A percentile compares a stretch with the other conserved stretches of the same genome.
Evolutionary conservation across 1,140 invertebrate species (phyloP).

Genomic region (Zaprionus africanus): DNA sequence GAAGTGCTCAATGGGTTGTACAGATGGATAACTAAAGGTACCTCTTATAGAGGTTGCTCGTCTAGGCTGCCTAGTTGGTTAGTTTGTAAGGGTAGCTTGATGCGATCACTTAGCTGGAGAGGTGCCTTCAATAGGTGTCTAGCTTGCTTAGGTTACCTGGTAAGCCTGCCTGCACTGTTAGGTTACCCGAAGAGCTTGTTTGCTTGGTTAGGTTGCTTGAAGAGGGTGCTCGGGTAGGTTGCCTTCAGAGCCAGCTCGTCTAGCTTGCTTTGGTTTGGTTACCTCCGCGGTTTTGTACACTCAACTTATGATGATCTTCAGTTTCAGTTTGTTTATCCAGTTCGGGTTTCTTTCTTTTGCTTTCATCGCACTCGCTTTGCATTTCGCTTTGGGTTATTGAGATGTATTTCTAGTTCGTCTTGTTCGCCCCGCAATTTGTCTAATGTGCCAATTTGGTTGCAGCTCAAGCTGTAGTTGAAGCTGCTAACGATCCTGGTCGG

Average conservation of each 20-base stretch:
- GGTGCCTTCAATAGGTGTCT: neutral
- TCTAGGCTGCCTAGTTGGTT: neutral
- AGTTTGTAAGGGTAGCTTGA: neutral
- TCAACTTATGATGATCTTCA: slow-evolving; percentile 49
- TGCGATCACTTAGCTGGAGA: too few relatives aligned
- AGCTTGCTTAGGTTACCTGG: neutral
- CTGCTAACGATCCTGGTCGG: slow-evolving; percentile 8
- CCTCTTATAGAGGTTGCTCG: neutral
- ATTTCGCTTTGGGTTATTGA: slow-evolving; percentile 52
- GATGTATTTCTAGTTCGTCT: slow-evolving; percentile 47
- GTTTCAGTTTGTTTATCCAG: slow-evolving; percentile 34
- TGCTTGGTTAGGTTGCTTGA: neutral
- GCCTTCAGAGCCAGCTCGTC: neutral
- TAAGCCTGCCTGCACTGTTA: neutral
- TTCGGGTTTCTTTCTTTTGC: slow-evolving; percentile 9
- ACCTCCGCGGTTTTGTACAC: neutral
- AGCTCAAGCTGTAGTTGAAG: slow-evolving; percentile 13
- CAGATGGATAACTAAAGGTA: too few relatives aligned
- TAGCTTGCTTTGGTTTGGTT: neutral
- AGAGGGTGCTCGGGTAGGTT: neutral
- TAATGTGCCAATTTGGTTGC: slow-evolving; percentile 78
- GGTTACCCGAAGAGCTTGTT: neutral
- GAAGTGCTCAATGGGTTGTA: too few relatives aligned
- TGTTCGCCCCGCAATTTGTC: slow-evolving; percentile 69
- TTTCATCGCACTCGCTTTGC: slow-evolving; percentile 19